Conservation (phyloP, 1,140 invertebrate species). For the Camponotus pennsylvanicus region DNA sequence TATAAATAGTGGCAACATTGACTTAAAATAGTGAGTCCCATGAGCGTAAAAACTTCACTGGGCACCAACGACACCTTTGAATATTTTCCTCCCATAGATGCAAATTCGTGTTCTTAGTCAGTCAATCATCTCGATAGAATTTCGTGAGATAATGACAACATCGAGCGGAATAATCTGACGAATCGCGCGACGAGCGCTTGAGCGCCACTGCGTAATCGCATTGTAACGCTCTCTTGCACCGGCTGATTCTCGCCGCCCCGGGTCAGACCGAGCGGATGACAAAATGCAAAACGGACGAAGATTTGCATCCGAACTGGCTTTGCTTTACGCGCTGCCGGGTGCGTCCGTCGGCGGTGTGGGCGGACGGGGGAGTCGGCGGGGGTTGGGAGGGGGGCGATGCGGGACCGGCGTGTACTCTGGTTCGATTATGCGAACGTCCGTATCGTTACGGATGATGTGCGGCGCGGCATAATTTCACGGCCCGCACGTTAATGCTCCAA, state of each 20-base stretch:
- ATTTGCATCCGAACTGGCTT: conserved; percentile 78
- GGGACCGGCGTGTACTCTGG: conserved; percentile 49
- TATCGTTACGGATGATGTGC: conserved; percentile 72
- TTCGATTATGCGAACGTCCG: conserved; percentile 78
- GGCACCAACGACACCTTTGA: no score
- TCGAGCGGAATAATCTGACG: background rate
- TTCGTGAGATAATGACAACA: background rate
- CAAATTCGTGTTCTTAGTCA: no score
- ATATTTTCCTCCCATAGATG: background rate
- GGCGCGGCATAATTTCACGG: conserved; percentile 78
- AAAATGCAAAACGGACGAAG: conserved; percentile 77
- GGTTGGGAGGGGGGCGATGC: background rate
- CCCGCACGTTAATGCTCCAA: conserved; percentile 57
- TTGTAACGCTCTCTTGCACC: conserved; percentile 68
- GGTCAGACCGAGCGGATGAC: conserved; percentile 57
- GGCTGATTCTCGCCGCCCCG: conserved; percentile 4
- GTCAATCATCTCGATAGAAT: background rate
- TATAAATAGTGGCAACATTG: no score
- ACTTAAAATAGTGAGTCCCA: no score
- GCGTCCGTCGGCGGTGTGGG: conserved; percentile 29
- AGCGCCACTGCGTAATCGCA: conserved; percentile 58
- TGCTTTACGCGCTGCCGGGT: conserved; percentile 67
- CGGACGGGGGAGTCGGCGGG: background rate
- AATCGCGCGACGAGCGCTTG: conserved; percentile 6
- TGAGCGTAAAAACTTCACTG: no score